These are phyloP conservation scores for Drosophila sucinea DNA, from an alignment of 1,140 invertebrate species.

Conservation along the genomic window DNA sequence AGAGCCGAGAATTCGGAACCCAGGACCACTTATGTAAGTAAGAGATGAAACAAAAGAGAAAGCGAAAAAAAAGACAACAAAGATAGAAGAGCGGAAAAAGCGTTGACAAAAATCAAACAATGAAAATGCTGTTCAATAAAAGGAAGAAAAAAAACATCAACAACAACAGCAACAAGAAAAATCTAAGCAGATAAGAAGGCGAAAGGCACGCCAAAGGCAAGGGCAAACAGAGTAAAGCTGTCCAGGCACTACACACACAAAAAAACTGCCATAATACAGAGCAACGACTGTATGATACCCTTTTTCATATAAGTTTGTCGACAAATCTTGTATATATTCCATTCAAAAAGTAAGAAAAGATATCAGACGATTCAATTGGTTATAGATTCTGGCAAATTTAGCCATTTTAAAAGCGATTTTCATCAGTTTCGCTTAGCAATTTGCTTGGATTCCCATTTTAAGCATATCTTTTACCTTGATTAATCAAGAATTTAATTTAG, in stretches of 20 bases:
- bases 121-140: conserved; percentile 71
- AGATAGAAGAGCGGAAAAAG: conserved; percentile 33
- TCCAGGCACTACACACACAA: not conserved
- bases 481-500: no score
- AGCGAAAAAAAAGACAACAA: not conserved
- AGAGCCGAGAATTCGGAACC: conserved; percentile 7
- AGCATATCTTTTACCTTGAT: no score
- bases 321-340: no score
- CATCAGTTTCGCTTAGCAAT: no score
- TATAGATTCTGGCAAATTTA: no score
- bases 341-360: no score
- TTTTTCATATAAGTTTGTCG: not conserved
- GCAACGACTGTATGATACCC: not conserved
- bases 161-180: conserved; percentile 34
- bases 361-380: no score
- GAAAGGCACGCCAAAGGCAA: conserved; percentile 12
- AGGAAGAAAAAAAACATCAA: conserved; percentile 40
- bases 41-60: conserved; percentile 16
- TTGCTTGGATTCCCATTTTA: no score
- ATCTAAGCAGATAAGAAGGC: conserved; percentile 28
- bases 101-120: conserved; percentile 80
- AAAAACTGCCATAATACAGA: not conserved
- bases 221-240: conserved; percentile 6
- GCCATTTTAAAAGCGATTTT: no score
- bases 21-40: conserved; percentile 67